Evolutionary conservation across 2,113 vertebrate genomes (phyloP).

Genomic region (Eleginops maclovinus): DNA sequence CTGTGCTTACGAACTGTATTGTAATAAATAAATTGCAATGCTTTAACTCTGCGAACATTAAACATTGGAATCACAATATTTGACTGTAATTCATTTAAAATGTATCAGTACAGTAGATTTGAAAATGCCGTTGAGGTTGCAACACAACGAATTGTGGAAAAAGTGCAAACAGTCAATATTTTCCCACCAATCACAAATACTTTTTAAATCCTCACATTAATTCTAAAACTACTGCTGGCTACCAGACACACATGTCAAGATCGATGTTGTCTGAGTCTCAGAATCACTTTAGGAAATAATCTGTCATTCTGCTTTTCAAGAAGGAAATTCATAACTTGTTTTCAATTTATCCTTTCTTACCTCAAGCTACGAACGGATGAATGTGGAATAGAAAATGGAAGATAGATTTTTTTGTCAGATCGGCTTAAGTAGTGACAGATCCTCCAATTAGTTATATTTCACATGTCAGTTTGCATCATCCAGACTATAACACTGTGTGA

Average conservation of each 20-base stretch:
- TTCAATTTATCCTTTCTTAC: slow-evolving; percentile 58
- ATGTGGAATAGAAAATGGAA: slow-evolving; percentile 32
- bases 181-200: not conserved
- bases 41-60: not conserved
- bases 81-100: too few species aligned
- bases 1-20: not conserved
- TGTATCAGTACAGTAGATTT: too few species aligned
- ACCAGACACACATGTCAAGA: slow-evolving; percentile 37
- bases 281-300: slow-evolving; percentile 42
- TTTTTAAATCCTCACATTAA: slow-evolving; percentile 2
- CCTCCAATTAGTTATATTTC: slow-evolving; percentile 79
- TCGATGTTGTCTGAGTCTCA: slow-evolving; percentile 30
- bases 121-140: not conserved
- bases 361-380: slow-evolving; percentile 63
- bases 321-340: slow-evolving; percentile 52
- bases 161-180: not conserved
- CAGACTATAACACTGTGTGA: slow-evolving; percentile 25
- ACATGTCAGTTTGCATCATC: slow-evolving; percentile 76
- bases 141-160: not conserved
- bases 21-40: not conserved
- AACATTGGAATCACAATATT: not conserved
- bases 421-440: slow-evolving; percentile 64
- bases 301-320: slow-evolving; percentile 33
- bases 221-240: not conserved
- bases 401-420: slow-evolving; percentile 73